Evolutionary conservation across 2,797 vertebrate species (phyloP).

Genomic region (Anguilla megastoma): DNA sequence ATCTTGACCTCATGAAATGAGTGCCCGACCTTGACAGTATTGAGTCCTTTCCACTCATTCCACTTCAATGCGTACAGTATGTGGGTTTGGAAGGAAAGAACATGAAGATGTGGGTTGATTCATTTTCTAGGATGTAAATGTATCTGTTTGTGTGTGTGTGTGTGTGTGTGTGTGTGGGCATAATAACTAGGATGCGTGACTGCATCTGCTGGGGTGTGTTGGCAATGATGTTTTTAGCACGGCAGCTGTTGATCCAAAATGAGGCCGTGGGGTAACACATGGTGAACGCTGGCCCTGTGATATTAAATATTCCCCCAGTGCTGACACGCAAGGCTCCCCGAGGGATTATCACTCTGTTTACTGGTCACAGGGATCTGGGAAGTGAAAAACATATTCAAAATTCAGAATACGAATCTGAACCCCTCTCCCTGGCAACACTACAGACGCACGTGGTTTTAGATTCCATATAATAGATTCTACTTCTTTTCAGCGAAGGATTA

Average conservation of each 20-base stretch:
- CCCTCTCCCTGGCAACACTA: neutral
- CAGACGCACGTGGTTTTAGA: neutral
- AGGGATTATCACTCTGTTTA: slow-evolving; percentile 11
- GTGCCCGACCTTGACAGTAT: neutral
- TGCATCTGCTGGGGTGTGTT: neutral
- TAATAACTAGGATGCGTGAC: neutral
- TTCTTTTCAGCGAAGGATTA: neutral
- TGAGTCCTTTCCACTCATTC: neutral
- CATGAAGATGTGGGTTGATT: neutral
- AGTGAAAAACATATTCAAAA: neutral
- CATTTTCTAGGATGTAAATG: neutral
- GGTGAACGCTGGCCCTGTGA: neutral
- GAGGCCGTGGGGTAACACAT: neutral
- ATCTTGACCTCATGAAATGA: neutral
- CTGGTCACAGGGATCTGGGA: neutral
- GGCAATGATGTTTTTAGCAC: neutral
- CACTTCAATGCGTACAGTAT: neutral
- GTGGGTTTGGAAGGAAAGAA: neutral
- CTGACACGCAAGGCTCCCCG: neutral
- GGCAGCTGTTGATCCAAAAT: neutral
- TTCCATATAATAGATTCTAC: neutral
- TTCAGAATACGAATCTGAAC: neutral
- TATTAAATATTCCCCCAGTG: neutral
- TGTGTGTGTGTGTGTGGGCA: neutral
- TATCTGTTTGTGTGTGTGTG: neutral